A percentile compares a stretch with the other conserved stretches of the same genome.
Conservation (phyloP, 2,113 vertebrate species). For the Ptychochromis oligacanthus region DNA sequence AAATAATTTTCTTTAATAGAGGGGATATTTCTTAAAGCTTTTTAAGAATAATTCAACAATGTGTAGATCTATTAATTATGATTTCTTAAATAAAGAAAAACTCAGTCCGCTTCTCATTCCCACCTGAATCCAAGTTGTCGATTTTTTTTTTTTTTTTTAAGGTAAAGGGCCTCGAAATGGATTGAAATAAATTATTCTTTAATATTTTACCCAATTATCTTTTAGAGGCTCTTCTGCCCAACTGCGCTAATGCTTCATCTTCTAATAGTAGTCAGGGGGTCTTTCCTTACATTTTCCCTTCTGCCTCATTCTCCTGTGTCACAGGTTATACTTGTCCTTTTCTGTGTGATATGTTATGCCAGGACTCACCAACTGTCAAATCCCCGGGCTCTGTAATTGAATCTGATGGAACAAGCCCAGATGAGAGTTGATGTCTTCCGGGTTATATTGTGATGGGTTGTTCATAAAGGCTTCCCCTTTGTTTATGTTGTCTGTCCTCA, state of each 20-base stretch:
- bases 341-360: not conserved
- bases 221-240: not conserved
- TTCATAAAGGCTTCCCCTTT: not conserved
- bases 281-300: not conserved
- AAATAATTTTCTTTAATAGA: not conserved
- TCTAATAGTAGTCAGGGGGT: not conserved
- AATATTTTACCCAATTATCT: not conserved
- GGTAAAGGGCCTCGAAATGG: not conserved
- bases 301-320: not conserved
- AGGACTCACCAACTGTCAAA: not conserved
- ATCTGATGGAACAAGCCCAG: constrained; percentile 7
- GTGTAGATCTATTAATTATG: not conserved
- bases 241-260: not conserved
- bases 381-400: not conserved
- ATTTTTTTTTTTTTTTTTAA: not conserved
- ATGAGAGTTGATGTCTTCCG: not conserved
- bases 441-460: not conserved
- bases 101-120: not conserved
- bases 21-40: not conserved
- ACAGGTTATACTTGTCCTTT: not conserved
- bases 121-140: not conserved
- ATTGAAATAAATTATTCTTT: not conserved
- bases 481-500: not conserved
- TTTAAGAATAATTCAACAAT: not conserved
- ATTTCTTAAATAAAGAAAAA: not conserved